A percentile compares a stretch with the other conserved stretches of the same genome.
Evolutionary conservation across 2,797 vertebrate genomes (phyloP).

Genomic region (Poecilia gillii): DNA sequence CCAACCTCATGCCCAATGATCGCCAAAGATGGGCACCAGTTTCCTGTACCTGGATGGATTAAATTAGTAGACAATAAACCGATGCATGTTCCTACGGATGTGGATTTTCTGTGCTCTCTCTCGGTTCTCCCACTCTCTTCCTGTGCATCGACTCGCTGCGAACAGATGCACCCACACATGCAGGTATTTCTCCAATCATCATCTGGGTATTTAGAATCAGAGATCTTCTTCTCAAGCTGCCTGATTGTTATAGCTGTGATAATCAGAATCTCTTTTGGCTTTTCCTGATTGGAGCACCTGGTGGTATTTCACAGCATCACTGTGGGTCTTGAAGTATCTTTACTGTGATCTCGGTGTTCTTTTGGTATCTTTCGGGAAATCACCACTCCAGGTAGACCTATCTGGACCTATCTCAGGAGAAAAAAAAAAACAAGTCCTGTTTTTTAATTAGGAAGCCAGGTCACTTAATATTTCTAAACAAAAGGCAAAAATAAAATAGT

Average conservation of each 20-base stretch:
- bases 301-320: neutral
- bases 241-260: neutral
- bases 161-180: neutral
- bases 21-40: neutral
- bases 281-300: neutral
- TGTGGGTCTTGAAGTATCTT: neutral
- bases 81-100: neutral
- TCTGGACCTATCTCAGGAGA: neutral
- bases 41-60: neutral
- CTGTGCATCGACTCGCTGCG: neutral
- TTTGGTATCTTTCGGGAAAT: neutral
- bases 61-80: neutral
- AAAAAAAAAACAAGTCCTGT: neutral
- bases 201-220: neutral
- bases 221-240: neutral
- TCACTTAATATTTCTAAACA: slow-evolving; percentile 11
- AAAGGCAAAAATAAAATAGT: slow-evolving; percentile 17
- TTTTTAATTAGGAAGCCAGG: neutral
- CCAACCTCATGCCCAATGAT: neutral
- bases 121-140: neutral
- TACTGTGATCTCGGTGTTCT: neutral
- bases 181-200: neutral
- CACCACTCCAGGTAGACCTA: neutral
- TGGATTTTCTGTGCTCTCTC: neutral
- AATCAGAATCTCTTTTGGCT: neutral